Base-by-base conservation (phyloP, 2,113 vertebrate species). In the Edolisoma coerulescens region DNA sequence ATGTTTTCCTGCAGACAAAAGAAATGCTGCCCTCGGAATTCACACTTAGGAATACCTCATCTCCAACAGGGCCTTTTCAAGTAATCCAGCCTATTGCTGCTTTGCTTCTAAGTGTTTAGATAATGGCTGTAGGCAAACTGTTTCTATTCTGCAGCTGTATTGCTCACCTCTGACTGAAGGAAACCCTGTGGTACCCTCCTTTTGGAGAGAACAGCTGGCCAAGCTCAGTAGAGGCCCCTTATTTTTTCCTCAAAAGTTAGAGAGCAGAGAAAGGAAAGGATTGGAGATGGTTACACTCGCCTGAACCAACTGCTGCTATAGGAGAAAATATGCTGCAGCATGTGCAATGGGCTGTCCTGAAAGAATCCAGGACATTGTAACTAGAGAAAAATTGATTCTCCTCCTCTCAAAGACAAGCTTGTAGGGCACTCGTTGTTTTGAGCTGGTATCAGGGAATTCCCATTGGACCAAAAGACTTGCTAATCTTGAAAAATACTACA, bases 291-390 rank as follows among this genome's bases (percentile, higher is more conserved):
- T 57, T 67, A 90, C 10, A n/a, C 19, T 59, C 1, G 6, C 35
- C 65, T 68, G 39, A 91, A 87, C 8, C 39, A 87, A 56, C 60
- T 78, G 52, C 78, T 95, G 82, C 74, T 88, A 14, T 1, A 8
- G 49, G 10, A 87, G 50, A 64, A 89, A 88, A 75, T 24, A 60
- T 24, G 60, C 19, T 32, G 59, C 68, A 89, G 52, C 21, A 33
- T 17, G 42, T 87, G 84, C 63, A 78, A 37, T 37, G 37, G 74
- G 69, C 73, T 94, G 59, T 39, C 84, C 90, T 88, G 75, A 86
- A 96, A 90, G 88, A 91, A 95, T 92, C 79, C 92, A 90, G 85
- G 90, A 47, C 80, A 37, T 6, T 41, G 20, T 68, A 94, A 61
- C 64, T 61, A 27, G 65, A 89, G 78, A 90, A 71, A 95, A 95